phyloP scores from a whole-genome alignment of 2,888 invertebrate genomes.

The Oscheius sp. region DNA sequence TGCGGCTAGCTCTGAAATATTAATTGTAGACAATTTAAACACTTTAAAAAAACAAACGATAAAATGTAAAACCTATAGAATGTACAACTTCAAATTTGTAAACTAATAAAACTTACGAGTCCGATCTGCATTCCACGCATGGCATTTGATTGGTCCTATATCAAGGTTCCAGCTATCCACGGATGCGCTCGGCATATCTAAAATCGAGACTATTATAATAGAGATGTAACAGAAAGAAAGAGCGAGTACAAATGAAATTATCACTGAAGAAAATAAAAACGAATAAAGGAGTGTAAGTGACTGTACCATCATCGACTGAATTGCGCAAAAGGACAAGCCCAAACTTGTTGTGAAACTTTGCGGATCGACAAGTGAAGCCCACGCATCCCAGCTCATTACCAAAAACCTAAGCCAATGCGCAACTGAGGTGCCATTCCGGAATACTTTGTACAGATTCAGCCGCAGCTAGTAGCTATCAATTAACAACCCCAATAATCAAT shows the following conservation, averaged over 20 bases:
- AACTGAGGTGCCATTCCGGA: conserved; percentile 62
- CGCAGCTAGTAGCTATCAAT: conserved; percentile 47
- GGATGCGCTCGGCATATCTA: conserved; percentile 39
- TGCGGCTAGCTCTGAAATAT: conserved; percentile 87
- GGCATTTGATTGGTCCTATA: conserved; percentile 91
- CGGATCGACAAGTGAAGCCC: too few relatives aligned
- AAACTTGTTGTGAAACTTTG: too few relatives aligned
- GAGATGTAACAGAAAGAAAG: too few relatives aligned
- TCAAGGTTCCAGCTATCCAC: conserved; percentile 70
- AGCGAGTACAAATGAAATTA: too few relatives aligned
- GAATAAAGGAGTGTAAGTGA: conserved; percentile 63
- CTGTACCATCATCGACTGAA: conserved; percentile 63
- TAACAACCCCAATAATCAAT: conserved; percentile 60
- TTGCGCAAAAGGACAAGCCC: too few relatives aligned
- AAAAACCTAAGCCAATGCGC: conserved; percentile 65
- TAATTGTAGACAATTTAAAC: too few relatives aligned
- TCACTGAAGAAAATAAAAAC: too few relatives aligned
- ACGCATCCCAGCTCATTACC: too few relatives aligned
- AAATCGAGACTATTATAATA: too few relatives aligned
- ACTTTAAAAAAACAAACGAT: background rate
- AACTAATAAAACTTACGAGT: conserved; percentile 80
- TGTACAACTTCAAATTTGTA: background rate
- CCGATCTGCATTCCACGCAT: conserved; percentile 95
- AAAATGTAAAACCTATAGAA: background rate
- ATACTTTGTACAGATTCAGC: conserved; percentile 59